Base-by-base conservation (phyloP, 2,888 invertebrate genomes). In the Mongoloraphidia duomilia region DNA sequence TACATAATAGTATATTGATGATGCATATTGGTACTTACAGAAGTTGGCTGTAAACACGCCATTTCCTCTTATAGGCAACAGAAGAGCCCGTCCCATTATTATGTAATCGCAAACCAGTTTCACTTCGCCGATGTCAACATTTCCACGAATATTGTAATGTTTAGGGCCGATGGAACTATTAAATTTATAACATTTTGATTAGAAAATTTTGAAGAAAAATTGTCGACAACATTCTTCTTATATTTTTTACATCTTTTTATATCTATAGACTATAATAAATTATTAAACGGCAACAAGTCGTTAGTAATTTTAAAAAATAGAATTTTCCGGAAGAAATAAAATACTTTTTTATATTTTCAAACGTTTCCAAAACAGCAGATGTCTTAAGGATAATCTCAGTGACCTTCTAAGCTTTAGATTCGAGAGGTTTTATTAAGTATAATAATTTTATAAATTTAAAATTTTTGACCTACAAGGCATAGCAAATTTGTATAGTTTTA, bases 1-100 rank as follows among this genome's bases (percentile, higher is more conserved):
- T 26, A 3, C 33, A 41, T 8, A 17, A 34, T 12, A 12, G 17
- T 34, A 33, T 9, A 39, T 9, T 35, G 36, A 13, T 44, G 12
- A 43, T 42, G n/a, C n/a, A 43, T 12, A 3, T 13, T 40, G 33
- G 35, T 37, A 66, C 76, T 72, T 65, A 79, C 79, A 69, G 49
- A 79, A 78, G 52, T 73, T 76, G 44, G 77, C 75, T 0, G 67
- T 65, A 54, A 79, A 65, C 50, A 72, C 72, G 6, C 79, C 79
- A 1, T 71, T 72, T 3, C 78, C 77, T 52, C 73, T 69, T 0
- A 79, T 70, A 1, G 74, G 73, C 6, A 79, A 58, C 64, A 77
- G 71, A 55, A 79, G 73, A 51, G 77, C 71, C 53, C 74, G 68
- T 12, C 73, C 73, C 2, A 73, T 65, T 2, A 73, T 65, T 9